Percentiles rank a stretch among this genome's conserved stretches.
phyloP scores from a whole-genome alignment of 2,888 invertebrate genomes.

The Minunthozetes semirufus region DNA sequence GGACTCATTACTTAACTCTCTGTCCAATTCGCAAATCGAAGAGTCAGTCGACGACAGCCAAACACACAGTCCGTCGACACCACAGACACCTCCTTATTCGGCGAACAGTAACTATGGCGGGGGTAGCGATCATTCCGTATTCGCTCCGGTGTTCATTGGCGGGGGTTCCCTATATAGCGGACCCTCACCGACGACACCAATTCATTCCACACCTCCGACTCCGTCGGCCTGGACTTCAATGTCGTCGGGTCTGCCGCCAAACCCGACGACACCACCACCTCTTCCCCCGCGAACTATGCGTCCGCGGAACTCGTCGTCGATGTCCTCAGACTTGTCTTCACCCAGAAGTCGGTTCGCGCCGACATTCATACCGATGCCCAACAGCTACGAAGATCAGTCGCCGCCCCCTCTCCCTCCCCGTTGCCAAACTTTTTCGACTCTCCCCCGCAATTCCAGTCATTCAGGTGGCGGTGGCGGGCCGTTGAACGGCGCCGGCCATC shows the following conservation, averaged over 20 bases:
- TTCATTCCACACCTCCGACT: constrained; percentile 33
- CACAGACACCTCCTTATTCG: constrained; percentile 47
- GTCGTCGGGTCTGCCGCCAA: constrained; percentile 45
- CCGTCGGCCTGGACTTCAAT: constrained; percentile 37
- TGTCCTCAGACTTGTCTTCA: constrained; percentile 24
- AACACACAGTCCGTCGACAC: constrained; percentile 50
- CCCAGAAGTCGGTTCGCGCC: constrained; percentile 32
- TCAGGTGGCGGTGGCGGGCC: not conserved
- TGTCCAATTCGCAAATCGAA: constrained; percentile 41
- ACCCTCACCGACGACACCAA: constrained; percentile 29
- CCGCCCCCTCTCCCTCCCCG: constrained; percentile 38
- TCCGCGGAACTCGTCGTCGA: not conserved
- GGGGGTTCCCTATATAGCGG: constrained; percentile 27
- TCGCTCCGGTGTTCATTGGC: constrained; percentile 52
- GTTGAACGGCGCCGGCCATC: not conserved
- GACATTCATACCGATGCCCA: not conserved
- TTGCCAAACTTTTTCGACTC: constrained; percentile 25
- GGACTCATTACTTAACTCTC: constrained; percentile 42
- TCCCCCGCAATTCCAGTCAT: constrained; percentile 17
- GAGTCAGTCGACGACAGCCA: constrained; percentile 16
- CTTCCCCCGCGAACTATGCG: constrained; percentile 34
- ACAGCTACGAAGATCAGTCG: constrained; percentile 17
- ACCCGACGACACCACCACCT: constrained; percentile 36
- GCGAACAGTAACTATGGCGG: constrained; percentile 45
- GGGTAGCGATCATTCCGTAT: constrained; percentile 53